Conservation (phyloP, 2,113 vertebrate genomes). For the Catagonus wagneri region DNA sequence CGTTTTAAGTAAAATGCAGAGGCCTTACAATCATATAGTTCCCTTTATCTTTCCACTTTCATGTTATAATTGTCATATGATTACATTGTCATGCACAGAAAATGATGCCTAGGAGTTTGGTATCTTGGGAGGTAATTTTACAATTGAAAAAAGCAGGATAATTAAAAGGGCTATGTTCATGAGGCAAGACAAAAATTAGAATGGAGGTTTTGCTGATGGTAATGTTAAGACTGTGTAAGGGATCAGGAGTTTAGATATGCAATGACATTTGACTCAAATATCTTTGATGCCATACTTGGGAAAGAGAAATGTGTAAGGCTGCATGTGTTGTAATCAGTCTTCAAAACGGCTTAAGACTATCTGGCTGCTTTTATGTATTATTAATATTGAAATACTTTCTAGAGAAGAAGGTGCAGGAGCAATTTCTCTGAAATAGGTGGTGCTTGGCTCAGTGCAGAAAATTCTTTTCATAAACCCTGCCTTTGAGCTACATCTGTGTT, state of each 20-base stretch:
- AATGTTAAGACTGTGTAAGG: background rate
- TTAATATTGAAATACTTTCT: background rate
- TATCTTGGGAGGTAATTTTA: background rate
- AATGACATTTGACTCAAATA: background rate
- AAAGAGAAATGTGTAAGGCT: background rate
- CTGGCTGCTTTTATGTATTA: background rate
- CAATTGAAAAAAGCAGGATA: background rate
- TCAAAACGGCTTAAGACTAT: background rate
- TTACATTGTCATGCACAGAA: background rate
- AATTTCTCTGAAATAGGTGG: background rate
- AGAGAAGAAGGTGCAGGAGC: background rate
- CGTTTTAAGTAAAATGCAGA: conserved; percentile 30
- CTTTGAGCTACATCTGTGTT: background rate
- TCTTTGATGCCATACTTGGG: background rate
- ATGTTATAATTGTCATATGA: background rate
- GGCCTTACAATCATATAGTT: background rate
- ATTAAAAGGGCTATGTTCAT: background rate
- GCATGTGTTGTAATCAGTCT: background rate
- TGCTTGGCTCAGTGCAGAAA: background rate
- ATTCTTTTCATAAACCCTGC: background rate
- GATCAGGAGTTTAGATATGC: background rate
- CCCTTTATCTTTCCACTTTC: background rate
- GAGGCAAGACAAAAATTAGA: background rate
- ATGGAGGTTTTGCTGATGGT: background rate
- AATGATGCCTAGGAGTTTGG: background rate